A percentile compares a stretch with the other conserved stretches of the same genome.
Evolutionary conservation across 2,113 vertebrate species (phyloP).

Genomic region (Coturnix japonica): DNA sequence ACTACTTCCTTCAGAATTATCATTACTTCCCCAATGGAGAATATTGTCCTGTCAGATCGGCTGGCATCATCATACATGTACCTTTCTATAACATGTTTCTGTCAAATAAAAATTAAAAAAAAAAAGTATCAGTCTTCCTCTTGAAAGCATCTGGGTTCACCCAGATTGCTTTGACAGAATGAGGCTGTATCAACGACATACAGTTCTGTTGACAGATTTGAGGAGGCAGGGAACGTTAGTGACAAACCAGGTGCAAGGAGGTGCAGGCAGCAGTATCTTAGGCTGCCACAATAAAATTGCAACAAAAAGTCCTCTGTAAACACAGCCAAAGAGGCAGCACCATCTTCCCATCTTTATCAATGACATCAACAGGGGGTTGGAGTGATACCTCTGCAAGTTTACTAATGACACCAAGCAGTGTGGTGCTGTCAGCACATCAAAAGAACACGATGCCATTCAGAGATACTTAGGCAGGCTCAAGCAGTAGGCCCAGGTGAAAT

Average conservation of each 20-base stretch:
- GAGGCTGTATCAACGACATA: accelerated
- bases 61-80: background rate
- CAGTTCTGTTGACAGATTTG: background rate
- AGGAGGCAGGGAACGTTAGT: background rate
- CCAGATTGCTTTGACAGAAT: background rate
- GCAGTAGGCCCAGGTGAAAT: too few species aligned
- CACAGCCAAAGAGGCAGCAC: background rate
- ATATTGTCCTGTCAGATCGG: background rate
- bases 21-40: background rate
- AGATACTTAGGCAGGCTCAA: too few species aligned
- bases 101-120: background rate
- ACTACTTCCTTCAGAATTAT: background rate
- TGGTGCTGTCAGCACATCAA: too few species aligned
- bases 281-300: accelerated
- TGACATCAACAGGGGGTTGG: too few species aligned
- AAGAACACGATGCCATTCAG: too few species aligned
- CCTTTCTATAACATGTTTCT: background rate
- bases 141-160: background rate
- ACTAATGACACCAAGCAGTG: too few species aligned
- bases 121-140: background rate
- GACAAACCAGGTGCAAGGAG: background rate
- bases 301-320: background rate
- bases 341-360: too few species aligned
- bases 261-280: accelerated
- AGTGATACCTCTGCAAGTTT: too few species aligned